A percentile compares a stretch with the other conserved stretches of the same genome.
These are phyloP conservation scores for Crypturellus tataupa DNA, from an alignment of 2,797 vertebrate species.

Conservation along the genomic window DNA sequence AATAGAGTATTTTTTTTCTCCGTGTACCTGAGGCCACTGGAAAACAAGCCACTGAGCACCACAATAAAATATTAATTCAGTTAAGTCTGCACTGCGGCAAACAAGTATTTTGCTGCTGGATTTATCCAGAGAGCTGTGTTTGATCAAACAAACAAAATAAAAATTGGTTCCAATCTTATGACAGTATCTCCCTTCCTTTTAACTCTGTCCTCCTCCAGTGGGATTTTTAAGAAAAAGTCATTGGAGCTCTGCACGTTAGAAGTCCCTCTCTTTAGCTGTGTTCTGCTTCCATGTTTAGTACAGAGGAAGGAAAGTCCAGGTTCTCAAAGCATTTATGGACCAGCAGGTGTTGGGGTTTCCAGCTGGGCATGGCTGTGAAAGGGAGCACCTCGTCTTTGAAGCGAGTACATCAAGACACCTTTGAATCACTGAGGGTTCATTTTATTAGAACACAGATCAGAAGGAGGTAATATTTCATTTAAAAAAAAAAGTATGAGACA, in stretches of 20 bases:
- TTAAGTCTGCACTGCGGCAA: background rate
- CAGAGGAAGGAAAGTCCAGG: background rate
- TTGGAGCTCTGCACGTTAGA: background rate
- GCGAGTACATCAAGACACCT: background rate
- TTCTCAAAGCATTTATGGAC: background rate
- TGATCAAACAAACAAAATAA: background rate
- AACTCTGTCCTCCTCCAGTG: background rate
- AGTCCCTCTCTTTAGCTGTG: background rate
- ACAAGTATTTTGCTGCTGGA: background rate
- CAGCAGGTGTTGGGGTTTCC: background rate
- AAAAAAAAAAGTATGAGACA: background rate
- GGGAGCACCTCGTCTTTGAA: background rate
- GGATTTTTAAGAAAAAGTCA: background rate
- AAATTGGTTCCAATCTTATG: rapidly evolving
- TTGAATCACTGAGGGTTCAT: background rate
- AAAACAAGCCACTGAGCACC: background rate
- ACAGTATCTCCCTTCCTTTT: background rate
- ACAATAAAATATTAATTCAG: constrained; percentile 25
- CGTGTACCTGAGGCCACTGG: constrained; percentile 18
- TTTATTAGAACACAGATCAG: background rate
- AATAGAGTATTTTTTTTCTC: background rate
- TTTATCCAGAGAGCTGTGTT: background rate
- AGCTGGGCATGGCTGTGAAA: background rate
- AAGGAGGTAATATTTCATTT: background rate
- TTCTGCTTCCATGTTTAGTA: background rate